Base-by-base conservation (phyloP, 2,888 invertebrate species). In the Zele albiditarsus region DNA sequence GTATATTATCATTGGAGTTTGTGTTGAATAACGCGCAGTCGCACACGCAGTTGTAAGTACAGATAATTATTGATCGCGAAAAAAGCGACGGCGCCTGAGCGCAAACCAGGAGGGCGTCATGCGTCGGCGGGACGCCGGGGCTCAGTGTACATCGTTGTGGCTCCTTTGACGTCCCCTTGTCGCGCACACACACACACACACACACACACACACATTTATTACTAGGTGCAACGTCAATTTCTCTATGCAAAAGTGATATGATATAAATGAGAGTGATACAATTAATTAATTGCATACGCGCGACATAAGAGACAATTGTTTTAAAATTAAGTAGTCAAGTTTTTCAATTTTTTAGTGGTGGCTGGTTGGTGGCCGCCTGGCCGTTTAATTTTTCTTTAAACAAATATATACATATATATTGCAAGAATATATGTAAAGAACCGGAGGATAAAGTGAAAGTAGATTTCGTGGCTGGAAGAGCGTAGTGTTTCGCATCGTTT, bases 371-470 rank as follows among this genome's bases (percentile, higher is more conserved):
- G 73, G 73, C 68, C 68, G 65, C 67, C 65, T 73, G 67, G 60
- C 73, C 69, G 68, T 73, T 73, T 49, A 53, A 53, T 53, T 23
- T 8, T 20, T 10, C 6, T 53, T 16, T n/a, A 6, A 6, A 31
- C 31, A 31, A 1, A 31, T 38, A n/a, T 46, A n/a, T n/a, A 46
- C n/a, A 46, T 46, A 46, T 3, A 46, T 2, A n/a, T n/a, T 0
- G 46, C 27, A 28, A 46, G n/a, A 20, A 14, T n/a, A 27, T 28
- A 27, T 27, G 16, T 62, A 14, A 31, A 67, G 67, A 49, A 67
- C 42, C 42, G 46, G n/a, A 67, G 25, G 27, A 53, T 53, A 49
- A 33, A 70, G 70, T 70, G 70, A 70, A 70, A 70, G 70, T 70
- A 68, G 68, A 53, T 53, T 57, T 68, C 23, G 49, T 31, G 68